Evolutionary conservation across 2,797 vertebrate genomes (phyloP).

Genomic region (Coilia nasus): DNA sequence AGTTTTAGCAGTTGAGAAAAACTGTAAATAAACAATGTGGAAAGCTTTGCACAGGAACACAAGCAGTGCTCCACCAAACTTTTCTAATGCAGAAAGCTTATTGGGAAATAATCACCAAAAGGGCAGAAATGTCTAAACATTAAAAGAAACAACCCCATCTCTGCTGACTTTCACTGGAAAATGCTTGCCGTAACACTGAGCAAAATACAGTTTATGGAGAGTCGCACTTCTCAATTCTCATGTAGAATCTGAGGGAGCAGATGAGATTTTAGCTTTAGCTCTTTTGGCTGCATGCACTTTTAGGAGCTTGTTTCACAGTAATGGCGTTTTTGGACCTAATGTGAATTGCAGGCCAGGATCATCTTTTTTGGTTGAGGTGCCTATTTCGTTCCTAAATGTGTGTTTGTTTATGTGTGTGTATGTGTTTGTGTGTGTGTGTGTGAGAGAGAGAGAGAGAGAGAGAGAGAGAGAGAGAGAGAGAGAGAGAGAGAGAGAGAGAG

Average conservation of each 20-base stretch:
- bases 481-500: too few species aligned
- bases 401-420: neutral
- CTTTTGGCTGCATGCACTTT: conserved; percentile 44
- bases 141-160: conserved; percentile 35
- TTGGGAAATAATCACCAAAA: conserved; percentile 37
- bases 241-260: conserved; percentile 39
- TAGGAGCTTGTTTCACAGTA: conserved; percentile 46
- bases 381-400: neutral
- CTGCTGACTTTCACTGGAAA: conserved; percentile 41
- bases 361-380: conserved; percentile 30
- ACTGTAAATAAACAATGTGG: conserved; percentile 40
- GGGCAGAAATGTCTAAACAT: conserved; percentile 28
- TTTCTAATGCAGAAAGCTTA: conserved; percentile 15
- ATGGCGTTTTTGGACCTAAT: conserved; percentile 41
- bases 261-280: conserved; percentile 30
- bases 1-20: too few species aligned
- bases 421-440: neutral
- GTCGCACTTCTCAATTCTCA: conserved; percentile 45
- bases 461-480: neutral
- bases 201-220: conserved; percentile 27
- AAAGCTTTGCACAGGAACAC: too few species aligned
- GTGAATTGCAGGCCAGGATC: conserved; percentile 46
- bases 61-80: too few species aligned
- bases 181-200: conserved; percentile 41
- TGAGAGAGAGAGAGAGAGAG: neutral